Conservation (phyloP, 2,888 invertebrate genomes). For the Catocala fraxini region DNA sequence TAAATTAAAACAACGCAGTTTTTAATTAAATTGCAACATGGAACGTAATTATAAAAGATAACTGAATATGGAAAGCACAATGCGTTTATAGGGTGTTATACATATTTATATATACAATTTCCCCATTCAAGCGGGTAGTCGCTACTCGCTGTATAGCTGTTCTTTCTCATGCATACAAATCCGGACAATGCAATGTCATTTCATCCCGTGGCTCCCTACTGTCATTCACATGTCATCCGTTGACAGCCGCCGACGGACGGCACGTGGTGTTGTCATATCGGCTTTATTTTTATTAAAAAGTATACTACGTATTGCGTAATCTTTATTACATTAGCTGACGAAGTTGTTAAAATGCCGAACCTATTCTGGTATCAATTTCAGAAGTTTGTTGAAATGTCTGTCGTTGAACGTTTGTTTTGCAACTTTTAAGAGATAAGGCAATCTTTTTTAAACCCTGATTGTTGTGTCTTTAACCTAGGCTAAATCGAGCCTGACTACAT, state of each 20-base stretch:
- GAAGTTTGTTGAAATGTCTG: neutral
- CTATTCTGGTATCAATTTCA: neutral
- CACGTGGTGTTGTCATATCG: slow-evolving; percentile 78
- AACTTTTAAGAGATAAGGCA: no score
- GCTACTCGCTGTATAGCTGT: slow-evolving; percentile 32
- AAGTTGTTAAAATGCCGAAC: slow-evolving; percentile 9
- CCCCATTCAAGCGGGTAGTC: slow-evolving; percentile 30
- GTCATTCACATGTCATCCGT: slow-evolving; percentile 76
- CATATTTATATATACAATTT: slow-evolving; percentile 27
- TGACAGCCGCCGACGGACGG: slow-evolving; percentile 74
- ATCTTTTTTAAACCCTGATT: no score
- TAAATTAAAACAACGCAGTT: slow-evolving; percentile 1
- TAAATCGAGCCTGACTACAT: no score
- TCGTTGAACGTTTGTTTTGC: no score
- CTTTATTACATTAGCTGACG: slow-evolving; percentile 21
- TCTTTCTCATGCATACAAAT: slow-evolving; percentile 65
- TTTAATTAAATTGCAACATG: slow-evolving; percentile 13
- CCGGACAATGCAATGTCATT: slow-evolving; percentile 59
- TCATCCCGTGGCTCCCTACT: slow-evolving; percentile 57
- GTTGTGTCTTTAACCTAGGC: no score
- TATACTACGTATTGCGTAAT: slow-evolving; percentile 25
- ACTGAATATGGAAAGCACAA: slow-evolving; percentile 20
- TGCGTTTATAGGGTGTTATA: slow-evolving; percentile 2
- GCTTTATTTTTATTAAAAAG: slow-evolving; percentile 71
- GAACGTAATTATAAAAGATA: slow-evolving; percentile 15